Percentiles rank a stretch among this genome's conserved stretches.
Conservation (phyloP, 2,797 vertebrate genomes). For the Galago senegalensis region DNA sequence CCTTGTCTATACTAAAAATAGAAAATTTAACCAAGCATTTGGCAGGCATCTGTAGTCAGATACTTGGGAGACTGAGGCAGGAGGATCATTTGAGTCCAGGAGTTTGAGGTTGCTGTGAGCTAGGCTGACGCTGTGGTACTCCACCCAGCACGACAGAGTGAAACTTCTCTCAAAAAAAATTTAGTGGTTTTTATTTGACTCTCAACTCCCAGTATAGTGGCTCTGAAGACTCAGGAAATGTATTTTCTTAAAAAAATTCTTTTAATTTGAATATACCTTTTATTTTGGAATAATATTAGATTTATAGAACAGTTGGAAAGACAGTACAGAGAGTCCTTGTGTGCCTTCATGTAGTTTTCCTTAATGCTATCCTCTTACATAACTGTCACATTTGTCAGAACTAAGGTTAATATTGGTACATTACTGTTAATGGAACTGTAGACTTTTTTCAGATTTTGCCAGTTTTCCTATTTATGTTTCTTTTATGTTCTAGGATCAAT, state of each 20-base stretch:
- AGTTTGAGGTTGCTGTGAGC: no score
- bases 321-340: not conserved
- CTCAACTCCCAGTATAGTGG: not conserved
- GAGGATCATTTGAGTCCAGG: no score
- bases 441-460: not conserved
- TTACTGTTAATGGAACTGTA: not conserved
- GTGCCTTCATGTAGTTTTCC: not conserved
- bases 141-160: no score
- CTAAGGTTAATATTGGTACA: not conserved
- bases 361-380: not conserved
- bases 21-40: no score
- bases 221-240: constrained; percentile 36
- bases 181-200: not conserved
- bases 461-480: not conserved
- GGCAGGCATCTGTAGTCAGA: no score
- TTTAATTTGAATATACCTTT: not conserved
- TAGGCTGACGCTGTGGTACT: no score
- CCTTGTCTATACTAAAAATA: no score
- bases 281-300: constrained; percentile 1
- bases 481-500: constrained; percentile 13
- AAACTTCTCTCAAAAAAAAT: not conserved
- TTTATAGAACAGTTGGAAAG: constrained; percentile 9
- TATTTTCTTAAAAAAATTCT: constrained; percentile 16
- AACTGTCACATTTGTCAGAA: constrained; percentile 48
- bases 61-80: no score